Conservation (phyloP, 64 coral and sea anemone genomes). For the Dendronephthya gigantea region DNA sequence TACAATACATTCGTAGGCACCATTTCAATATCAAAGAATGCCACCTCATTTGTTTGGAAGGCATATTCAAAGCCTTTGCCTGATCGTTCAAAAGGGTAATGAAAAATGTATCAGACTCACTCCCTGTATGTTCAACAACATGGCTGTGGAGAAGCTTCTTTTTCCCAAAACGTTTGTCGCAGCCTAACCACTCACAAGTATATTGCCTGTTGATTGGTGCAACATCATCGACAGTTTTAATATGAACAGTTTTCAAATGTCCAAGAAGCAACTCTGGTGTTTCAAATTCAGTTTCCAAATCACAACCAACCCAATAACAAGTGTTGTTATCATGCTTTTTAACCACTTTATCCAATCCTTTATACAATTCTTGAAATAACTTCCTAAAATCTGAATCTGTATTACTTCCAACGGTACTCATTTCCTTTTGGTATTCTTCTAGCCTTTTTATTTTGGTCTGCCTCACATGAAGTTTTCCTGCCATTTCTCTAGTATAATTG, state of each 20-base stretch:
- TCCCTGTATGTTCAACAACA: slow-evolving; percentile 13
- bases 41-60: slow-evolving; percentile 16
- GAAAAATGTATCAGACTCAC: slow-evolving; percentile 7
- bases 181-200: slow-evolving; percentile 2
- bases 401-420: slow-evolving; percentile 1
- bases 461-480: slow-evolving; percentile 1
- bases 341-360: neutral
- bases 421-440: slow-evolving; percentile 15
- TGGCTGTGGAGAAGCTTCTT: slow-evolving; percentile 11
- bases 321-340: neutral
- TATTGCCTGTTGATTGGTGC: neutral
- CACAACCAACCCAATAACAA: neutral
- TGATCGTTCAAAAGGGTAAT: slow-evolving; percentile 1
- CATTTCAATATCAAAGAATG: slow-evolving; percentile 11
- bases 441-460: slow-evolving; percentile 12
- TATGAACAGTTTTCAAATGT: neutral
- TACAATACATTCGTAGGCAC: slow-evolving; percentile 14
- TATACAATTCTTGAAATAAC: neutral
- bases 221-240: neutral
- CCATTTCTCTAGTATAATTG: neutral
- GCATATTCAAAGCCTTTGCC: slow-evolving; percentile 6
- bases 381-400: neutral
- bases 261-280: neutral
- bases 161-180: slow-evolving; percentile 16
- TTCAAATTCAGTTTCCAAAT: neutral